Conservation (phyloP, 2,888 invertebrate species). For the Xestobium rufovillosum region DNA sequence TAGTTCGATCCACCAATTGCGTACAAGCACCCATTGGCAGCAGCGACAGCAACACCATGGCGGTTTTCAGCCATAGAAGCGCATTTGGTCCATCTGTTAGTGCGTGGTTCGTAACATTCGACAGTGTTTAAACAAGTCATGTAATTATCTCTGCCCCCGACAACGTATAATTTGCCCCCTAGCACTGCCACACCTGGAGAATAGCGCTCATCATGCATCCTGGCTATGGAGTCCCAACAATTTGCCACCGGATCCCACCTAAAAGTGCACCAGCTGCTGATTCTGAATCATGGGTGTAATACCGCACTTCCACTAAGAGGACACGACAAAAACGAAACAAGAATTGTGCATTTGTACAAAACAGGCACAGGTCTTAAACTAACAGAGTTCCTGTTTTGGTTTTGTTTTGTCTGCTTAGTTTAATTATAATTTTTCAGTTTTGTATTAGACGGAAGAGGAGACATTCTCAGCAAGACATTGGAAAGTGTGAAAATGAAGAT, state of each 20-base stretch:
- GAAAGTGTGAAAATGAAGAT: too few relatives aligned
- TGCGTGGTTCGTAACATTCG: conserved; percentile 70
- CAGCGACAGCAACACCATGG: conserved; percentile 84
- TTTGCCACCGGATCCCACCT: conserved; percentile 85
- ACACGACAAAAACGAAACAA: too few relatives aligned
- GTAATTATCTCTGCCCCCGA: conserved; percentile 89
- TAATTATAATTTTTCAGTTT: too few relatives aligned
- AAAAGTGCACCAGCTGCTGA: conserved; percentile 9
- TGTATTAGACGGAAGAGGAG: too few relatives aligned
- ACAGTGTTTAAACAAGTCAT: conserved; percentile 84
- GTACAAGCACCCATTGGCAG: conserved; percentile 81
- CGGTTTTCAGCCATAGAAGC: conserved; percentile 81
- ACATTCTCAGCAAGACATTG: too few relatives aligned
- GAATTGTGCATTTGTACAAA: too few relatives aligned
- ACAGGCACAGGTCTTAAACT: too few relatives aligned
- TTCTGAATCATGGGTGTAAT: too few relatives aligned
- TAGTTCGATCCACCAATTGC: conserved; percentile 93
- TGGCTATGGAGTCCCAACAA: conserved; percentile 83
- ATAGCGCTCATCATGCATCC: conserved; percentile 82
- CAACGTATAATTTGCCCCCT: conserved; percentile 77
- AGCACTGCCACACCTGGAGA: conserved; percentile 88
- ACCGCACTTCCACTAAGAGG: too few relatives aligned
- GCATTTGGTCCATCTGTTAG: conserved; percentile 74
- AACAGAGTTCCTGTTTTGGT: too few relatives aligned
- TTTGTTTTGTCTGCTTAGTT: too few relatives aligned